phyloP scores from a whole-genome alignment of 2,797 vertebrate genomes.

The Decapterus maruadsi region DNA sequence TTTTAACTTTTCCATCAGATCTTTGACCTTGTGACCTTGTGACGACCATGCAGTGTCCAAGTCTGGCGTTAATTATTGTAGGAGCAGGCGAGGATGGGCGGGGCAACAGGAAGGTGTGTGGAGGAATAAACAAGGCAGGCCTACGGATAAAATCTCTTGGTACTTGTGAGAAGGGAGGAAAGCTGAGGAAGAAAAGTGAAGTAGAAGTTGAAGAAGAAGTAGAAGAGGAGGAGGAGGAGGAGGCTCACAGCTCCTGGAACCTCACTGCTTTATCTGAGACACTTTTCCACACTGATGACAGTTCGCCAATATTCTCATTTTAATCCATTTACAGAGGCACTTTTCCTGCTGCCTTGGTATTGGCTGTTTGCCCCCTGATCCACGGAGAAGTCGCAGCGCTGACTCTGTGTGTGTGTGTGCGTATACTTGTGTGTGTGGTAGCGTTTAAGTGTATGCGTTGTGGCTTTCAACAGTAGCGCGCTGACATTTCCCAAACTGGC shows the following conservation, averaged over 20 bases:
- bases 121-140: too few species aligned
- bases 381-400: not conserved
- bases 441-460: not conserved
- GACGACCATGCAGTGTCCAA: too few species aligned
- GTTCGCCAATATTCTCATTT: conserved; percentile 22
- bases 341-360: conserved; percentile 3
- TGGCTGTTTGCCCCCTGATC: conserved; percentile 28
- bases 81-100: too few species aligned
- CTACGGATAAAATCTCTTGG: too few species aligned
- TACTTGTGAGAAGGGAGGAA: too few species aligned
- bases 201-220: not conserved
- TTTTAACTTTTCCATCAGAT: too few species aligned
- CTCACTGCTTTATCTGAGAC: conserved; percentile 4
- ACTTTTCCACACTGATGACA: conserved; percentile 21
- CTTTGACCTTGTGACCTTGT: too few species aligned
- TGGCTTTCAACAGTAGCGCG: not conserved
- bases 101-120: too few species aligned
- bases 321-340: conserved; percentile 35
- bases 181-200: not conserved
- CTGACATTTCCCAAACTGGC: conserved; percentile 54
- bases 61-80: too few species aligned
- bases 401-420: conserved; percentile 7
- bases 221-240: not conserved
- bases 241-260: not conserved
- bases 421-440: not conserved